Base-by-base conservation (phyloP, 2,113 vertebrate species). In the Elephantulus edwardii region DNA sequence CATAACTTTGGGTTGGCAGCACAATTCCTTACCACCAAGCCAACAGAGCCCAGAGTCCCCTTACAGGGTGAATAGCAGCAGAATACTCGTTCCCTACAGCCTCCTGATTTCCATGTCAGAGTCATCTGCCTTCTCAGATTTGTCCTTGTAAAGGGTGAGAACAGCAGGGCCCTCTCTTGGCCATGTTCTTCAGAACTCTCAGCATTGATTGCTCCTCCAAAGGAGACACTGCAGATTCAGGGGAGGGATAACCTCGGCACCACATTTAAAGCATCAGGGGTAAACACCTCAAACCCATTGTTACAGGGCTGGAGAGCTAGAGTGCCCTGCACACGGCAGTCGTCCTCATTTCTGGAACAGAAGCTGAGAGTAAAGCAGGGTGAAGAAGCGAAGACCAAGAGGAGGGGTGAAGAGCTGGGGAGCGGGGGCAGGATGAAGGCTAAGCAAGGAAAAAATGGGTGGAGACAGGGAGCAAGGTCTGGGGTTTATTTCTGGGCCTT, bases 231-330 rank as follows among this genome's bases (percentile, higher is more conserved):
- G 9, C 0, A 1, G 40, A 52, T 40, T 10, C 28, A 11, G 35
- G 82, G 54, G 42, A 44, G 48, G 88, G 24, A 11, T 14, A 48
- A 1, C 7, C 54, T 2, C 8, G 7, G 6, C 3, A 2, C 48
- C 10, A n/a, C 26, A 14, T 5, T 0, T 1, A 8, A 1, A 2
- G 24, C 4, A 0, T 3, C 1, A 30, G 2, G 40, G 30, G 40
- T 20, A 6, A 62, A 50, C 0, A 17, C 58, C 66, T 26, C 5
- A 2, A 5, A 33, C 4, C 26, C 0, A 38, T 6, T 2, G 26
- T 28, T 22, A 1, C 0, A 8, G 33, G 33, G 62, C 12, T 4
- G 1, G 7, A 20, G 30, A 12, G 24, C 24, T 33, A 33, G 33
- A 26, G 13, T 11, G 26, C 48, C 2, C 6, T 2, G 33, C 17